phyloP scores from a whole-genome alignment of 2,113 vertebrate genomes.

The Oriolus oriolus region DNA sequence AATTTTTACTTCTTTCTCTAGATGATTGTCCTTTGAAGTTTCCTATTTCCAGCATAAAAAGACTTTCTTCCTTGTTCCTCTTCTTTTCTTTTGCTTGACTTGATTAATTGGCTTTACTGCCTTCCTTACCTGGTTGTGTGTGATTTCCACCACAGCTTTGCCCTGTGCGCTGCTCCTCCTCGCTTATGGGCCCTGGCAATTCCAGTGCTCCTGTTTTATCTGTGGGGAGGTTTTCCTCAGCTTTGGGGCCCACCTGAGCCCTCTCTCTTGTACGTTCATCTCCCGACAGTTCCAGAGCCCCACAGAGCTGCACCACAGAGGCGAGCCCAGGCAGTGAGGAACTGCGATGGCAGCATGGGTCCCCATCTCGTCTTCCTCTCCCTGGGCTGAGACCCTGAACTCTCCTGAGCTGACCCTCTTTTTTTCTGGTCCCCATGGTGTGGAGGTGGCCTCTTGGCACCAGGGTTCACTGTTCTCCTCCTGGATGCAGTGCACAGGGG shows the following conservation, averaged over 20 bases:
- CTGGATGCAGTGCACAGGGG: neutral
- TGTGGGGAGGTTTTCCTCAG: neutral
- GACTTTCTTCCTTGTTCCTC: neutral
- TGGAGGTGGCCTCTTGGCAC: neutral
- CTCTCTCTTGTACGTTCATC: neutral
- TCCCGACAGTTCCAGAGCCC: neutral
- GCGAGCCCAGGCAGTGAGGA: neutral
- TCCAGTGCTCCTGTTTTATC: neutral
- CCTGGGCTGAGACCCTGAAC: neutral
- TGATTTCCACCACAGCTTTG: neutral
- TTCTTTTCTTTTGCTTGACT: neutral
- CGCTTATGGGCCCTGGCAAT: accelerated
- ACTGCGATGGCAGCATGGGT: neutral
- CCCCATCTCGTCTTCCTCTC: neutral
- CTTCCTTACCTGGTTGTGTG: neutral
- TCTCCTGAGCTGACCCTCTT: neutral
- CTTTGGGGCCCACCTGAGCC: neutral
- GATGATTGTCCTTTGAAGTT: neutral
- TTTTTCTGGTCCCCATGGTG: neutral
- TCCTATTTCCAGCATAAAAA: neutral
- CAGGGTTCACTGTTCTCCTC: neutral
- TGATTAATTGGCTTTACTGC: neutral
- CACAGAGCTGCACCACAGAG: accelerated
- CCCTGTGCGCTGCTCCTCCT: neutral
- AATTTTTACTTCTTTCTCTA: neutral